Percentiles rank a stretch among this genome's conserved stretches.
Evolutionary conservation across 2,113 vertebrate genomes (phyloP).

Genomic region (Bubo blakistoni): DNA sequence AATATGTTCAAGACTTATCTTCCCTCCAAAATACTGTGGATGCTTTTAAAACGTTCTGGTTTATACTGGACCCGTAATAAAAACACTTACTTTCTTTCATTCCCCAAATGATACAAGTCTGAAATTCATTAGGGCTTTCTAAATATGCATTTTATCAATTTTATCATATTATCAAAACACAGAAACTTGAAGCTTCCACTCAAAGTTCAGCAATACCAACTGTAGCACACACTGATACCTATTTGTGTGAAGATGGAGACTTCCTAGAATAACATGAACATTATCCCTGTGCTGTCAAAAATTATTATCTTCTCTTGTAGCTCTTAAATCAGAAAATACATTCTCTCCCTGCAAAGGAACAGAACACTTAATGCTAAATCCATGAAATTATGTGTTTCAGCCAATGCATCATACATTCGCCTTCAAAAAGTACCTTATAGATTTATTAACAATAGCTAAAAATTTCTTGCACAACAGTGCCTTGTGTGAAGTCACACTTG

Average conservation of each 20-base stretch:
- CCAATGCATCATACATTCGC: neutral
- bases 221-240: neutral
- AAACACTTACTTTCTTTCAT: neutral
- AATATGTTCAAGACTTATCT: neutral
- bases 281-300: slow-evolving; percentile 34
- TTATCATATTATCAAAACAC: slow-evolving; percentile 38
- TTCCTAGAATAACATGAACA: slow-evolving; percentile 48
- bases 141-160: slow-evolving; percentile 36
- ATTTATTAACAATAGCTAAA: neutral
- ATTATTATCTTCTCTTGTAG: neutral
- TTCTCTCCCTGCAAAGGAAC: neutral
- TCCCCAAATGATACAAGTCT: neutral
- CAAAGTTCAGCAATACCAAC: slow-evolving; percentile 5
- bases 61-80: neutral
- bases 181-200: slow-evolving; percentile 30
- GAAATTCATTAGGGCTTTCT: slow-evolving; percentile 40
- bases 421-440: neutral
- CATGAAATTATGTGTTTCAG: neutral
- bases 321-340: slow-evolving; percentile 22
- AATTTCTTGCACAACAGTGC: neutral
- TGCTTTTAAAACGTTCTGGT: neutral
- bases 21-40: neutral
- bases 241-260: slow-evolving; percentile 3
- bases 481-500: neutral
- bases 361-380: neutral